A percentile compares a stretch with the other conserved stretches of the same genome.
Evolutionary conservation across 2,888 invertebrate species (phyloP).

Genomic region (Scaptomyza tumidula): DNA sequence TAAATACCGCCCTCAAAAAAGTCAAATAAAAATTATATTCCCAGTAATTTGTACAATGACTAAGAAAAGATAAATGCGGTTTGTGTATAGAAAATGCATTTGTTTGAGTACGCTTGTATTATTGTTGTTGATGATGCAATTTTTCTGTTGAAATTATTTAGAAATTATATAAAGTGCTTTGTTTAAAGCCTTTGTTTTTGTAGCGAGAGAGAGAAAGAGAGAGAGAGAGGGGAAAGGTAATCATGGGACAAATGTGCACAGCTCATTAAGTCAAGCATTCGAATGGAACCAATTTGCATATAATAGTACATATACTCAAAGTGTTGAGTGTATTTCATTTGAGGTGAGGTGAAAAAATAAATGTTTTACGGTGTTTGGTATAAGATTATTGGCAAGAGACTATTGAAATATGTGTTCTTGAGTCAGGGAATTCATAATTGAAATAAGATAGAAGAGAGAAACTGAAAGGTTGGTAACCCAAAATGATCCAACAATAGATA

Average conservation of each 20-base stretch:
- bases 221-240: not conserved
- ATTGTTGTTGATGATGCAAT: constrained; percentile 60
- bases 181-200: constrained; percentile 2
- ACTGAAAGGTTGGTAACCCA: too few species aligned
- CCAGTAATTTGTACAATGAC: constrained; percentile 41
- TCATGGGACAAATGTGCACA: constrained; percentile 32
- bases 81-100: constrained; percentile 27
- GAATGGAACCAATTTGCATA: constrained; percentile 53
- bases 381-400: constrained; percentile 2
- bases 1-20: constrained; percentile 15
- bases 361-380: not conserved
- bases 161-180: constrained; percentile 59
- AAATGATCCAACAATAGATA: too few species aligned
- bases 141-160: constrained; percentile 49
- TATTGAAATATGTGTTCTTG: not conserved
- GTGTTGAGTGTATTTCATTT: not conserved
- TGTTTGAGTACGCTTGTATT: constrained; percentile 14
- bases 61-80: constrained; percentile 27
- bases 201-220: too few species aligned
- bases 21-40: constrained; percentile 26
- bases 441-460: too few species aligned
- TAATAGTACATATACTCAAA: not conserved
- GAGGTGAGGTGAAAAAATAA: not conserved
- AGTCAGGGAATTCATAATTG: too few species aligned
- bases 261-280: constrained; percentile 59